phyloP scores from a whole-genome alignment of 2,113 vertebrate genomes.

The Talpa occidentalis region DNA sequence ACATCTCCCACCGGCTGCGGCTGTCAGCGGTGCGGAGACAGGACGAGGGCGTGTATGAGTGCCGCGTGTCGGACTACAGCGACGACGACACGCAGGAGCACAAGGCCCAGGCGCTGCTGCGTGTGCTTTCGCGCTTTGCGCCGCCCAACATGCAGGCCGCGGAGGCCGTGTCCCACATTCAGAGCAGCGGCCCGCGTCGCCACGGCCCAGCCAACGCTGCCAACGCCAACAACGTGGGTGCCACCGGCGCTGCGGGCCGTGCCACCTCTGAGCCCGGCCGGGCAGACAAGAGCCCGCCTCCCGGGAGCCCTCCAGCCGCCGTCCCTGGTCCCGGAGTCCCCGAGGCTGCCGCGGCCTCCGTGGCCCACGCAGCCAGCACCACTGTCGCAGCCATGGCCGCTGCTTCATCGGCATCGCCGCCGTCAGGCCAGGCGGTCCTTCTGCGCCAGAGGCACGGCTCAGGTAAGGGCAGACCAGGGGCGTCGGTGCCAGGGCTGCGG shows the following conservation, averaged over 20 bases:
- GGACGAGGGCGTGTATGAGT: conserved; percentile 95
- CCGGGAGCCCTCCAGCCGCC: conserved; percentile 58
- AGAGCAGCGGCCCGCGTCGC: conserved; percentile 90
- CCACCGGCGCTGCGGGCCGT: conserved; percentile 81
- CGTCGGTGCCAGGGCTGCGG: neutral
- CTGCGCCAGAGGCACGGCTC: conserved; percentile 90
- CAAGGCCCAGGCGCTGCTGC: conserved; percentile 91
- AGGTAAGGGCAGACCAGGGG: conserved; percentile 85
- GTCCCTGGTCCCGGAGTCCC: neutral
- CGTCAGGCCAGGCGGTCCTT: conserved; percentile 87
- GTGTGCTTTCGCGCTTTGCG: conserved; percentile 87
- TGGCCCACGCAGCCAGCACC: conserved; percentile 72
- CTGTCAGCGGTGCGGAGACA: conserved; percentile 92
- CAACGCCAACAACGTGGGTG: conserved; percentile 77
- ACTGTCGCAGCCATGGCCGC: conserved; percentile 82
- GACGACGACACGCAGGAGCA: conserved; percentile 94
- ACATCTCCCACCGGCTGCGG: conserved; percentile 95
- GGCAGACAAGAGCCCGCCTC: conserved; percentile 58
- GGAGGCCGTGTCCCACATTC: conserved; percentile 95
- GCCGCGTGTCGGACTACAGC: conserved; percentile 94
- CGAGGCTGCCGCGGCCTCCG: conserved; percentile 41
- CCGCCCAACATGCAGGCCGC: conserved; percentile 93
- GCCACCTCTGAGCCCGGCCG: conserved; percentile 81
- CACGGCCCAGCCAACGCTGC: conserved; percentile 77
- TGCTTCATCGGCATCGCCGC: conserved; percentile 89